Evolutionary conservation across 2,888 invertebrate species (phyloP).

Genomic region (Zhuqinia jingwanae): DNA sequence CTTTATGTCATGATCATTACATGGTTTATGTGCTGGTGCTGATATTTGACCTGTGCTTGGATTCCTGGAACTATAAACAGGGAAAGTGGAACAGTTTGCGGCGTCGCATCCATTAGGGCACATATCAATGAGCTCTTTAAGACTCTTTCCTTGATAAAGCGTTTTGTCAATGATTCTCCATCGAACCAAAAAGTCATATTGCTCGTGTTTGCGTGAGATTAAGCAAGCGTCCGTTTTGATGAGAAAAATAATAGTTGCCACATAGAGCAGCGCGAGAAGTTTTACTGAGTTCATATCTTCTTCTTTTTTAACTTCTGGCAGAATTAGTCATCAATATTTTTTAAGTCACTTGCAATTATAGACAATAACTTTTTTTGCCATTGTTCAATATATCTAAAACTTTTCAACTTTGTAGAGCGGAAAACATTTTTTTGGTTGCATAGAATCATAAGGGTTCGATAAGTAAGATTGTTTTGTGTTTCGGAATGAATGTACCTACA

Average conservation of each 20-base stretch:
- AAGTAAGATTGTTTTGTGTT: too few species aligned
- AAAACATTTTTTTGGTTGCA: too few species aligned
- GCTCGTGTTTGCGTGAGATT: neutral
- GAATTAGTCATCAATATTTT: neutral
- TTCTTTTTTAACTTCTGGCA: neutral
- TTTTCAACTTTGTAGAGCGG: too few species aligned
- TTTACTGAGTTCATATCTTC: neutral
- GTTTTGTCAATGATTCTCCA: slow-evolving; percentile 34
- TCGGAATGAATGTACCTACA: too few species aligned
- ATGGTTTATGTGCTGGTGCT: neutral
- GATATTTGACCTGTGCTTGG: too few species aligned
- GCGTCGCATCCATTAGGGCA: slow-evolving; percentile 55
- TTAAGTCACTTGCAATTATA: too few species aligned
- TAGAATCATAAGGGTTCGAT: too few species aligned
- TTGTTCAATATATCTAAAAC: too few species aligned
- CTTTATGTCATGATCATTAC: slow-evolving; percentile 19
- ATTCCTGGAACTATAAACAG: neutral
- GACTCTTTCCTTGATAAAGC: slow-evolving; percentile 53
- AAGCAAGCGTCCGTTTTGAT: neutral
- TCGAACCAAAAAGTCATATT: neutral
- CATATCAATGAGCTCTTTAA: slow-evolving; percentile 36
- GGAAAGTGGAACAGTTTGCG: slow-evolving; percentile 6
- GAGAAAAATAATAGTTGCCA: neutral
- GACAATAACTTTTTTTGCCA: too few species aligned
- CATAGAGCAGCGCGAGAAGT: too few species aligned